Conservation (phyloP, 2,888 invertebrate genomes). For the Stegana nigrithorax region DNA sequence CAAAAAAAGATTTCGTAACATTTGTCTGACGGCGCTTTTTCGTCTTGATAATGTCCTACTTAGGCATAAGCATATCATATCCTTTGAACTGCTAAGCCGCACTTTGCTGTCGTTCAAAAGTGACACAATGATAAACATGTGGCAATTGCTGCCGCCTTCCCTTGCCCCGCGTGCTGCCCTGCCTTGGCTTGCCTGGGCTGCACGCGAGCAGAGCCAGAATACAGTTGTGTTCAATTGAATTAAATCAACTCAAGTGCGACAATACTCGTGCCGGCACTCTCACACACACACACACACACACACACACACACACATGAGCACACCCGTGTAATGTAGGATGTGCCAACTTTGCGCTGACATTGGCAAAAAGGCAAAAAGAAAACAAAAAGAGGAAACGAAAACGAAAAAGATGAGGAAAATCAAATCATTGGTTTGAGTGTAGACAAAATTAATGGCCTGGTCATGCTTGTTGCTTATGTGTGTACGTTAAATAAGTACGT, state of each 20-base stretch:
- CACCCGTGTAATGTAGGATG: too few species aligned
- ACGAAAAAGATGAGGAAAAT: too few species aligned
- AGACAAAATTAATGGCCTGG: constrained; percentile 25
- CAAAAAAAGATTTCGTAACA: constrained; percentile 6
- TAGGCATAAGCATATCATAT: neutral
- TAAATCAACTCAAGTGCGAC: constrained; percentile 62
- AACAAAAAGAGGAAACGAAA: too few species aligned
- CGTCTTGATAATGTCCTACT: neutral
- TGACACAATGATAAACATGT: constrained; percentile 63
- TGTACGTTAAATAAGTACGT: too few species aligned
- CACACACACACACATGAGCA: constrained; percentile 30
- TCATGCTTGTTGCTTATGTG: constrained; percentile 22
- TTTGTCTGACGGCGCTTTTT: neutral
- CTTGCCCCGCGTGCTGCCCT: neutral
- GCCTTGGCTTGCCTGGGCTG: too few species aligned
- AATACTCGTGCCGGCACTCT: too few species aligned
- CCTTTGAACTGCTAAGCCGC: neutral
- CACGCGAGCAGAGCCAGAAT: constrained; percentile 43
- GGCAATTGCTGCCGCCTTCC: constrained; percentile 62
- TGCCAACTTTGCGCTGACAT: constrained; percentile 19
- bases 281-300: too few species aligned
- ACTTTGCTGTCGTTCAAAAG: constrained; percentile 33
- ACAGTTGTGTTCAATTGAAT: constrained; percentile 60
- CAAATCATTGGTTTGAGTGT: neutral
- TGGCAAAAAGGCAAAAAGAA: constrained; percentile 18